Percentiles rank a stretch among this genome's conserved stretches.
Evolutionary conservation across 2,888 invertebrate species (phyloP).

Genomic region (Nephrocerus scutellatus): DNA sequence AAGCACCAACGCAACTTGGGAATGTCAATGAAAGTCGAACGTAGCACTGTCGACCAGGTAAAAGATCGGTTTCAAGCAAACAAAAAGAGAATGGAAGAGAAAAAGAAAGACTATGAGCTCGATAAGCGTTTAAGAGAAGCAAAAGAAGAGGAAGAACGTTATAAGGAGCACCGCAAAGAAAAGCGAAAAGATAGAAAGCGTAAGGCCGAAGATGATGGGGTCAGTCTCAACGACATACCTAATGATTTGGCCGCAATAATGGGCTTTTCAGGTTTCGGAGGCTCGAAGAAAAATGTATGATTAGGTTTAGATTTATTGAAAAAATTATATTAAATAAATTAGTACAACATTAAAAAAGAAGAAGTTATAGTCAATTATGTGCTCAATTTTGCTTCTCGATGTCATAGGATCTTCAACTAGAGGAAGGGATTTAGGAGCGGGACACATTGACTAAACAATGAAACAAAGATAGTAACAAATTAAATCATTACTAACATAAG

Average conservation of each 20-base stretch:
- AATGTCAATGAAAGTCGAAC: conserved; percentile 97
- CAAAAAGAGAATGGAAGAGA: conserved; percentile 90
- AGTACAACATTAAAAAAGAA: conserved; percentile 17
- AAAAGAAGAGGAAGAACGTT: conserved; percentile 91
- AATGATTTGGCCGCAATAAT: conserved; percentile 81
- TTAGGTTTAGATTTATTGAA: conserved; percentile 18
- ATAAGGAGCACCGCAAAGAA: conserved; percentile 81
- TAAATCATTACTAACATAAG: neutral
- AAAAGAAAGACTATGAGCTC: conserved; percentile 92
- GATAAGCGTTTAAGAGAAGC: conserved; percentile 85
- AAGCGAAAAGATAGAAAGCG: conserved; percentile 83
- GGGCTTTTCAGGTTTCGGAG: conserved; percentile 92
- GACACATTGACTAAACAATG: conserved; percentile 29
- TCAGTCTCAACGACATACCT: conserved; percentile 52
- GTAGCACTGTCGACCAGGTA: conserved; percentile 87
- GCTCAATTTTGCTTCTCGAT: conserved; percentile 10
- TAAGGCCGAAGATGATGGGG: conserved; percentile 63
- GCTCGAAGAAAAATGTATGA: conserved; percentile 61
- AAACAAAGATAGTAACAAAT: too few relatives aligned
- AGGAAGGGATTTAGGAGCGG: conserved; percentile 31
- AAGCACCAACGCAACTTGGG: conserved; percentile 98
- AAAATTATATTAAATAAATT: conserved; percentile 19
- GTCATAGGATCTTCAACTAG: conserved; percentile 38
- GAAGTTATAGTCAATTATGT: conserved; percentile 4
- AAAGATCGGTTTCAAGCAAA: conserved; percentile 87